Evolutionary conservation across 2,113 vertebrate genomes (phyloP), one percentile per base, ranked within the genome.

Genomic region (Lucifuga dentata): DNA sequence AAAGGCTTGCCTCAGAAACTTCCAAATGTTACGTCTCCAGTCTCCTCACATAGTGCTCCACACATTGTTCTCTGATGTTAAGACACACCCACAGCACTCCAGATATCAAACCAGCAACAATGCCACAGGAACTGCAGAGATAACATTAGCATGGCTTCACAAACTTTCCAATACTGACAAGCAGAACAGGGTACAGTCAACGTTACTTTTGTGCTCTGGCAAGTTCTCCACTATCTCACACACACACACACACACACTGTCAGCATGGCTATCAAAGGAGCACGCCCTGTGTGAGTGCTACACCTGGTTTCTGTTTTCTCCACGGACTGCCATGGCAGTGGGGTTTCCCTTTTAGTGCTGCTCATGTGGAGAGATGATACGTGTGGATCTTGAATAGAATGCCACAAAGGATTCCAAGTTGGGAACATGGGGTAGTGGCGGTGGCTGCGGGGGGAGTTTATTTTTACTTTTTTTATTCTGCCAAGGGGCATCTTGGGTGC

Each of bases 341-440:
- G 66, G 75, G 58, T 82, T 87, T 86, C 67, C 73, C 80, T 89
- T 91, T 90, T 66, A 89, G 57, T 20, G 76, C 57, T 87, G 76
- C 68, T 91, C 86, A 86, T 84, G 88, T 86, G 82, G 78, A 88
- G 86, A 90, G 81, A 84, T 76, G 88, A 91, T 89, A 90, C 88
- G 88, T 91, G 88, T 87, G 85, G 83, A 63, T 81, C 45, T 58
- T 91, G 90, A 93, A 92, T 89, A 90, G 88, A 88, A 49, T 19
- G 29, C 56, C 68, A 90, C 89, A 91, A 92, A 88, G 87, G 79
- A 77, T 83, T 87, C 77, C 46, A 82, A 83, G 75, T 73, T 78
- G 52, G 73, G 68, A 85, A 66, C 57, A 70, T 8, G 15, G 41
- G 68, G 80, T 32, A 49, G 76, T 1, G 19, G 50, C 36, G 36